phyloP scores from a whole-genome alignment of 2,797 vertebrate genomes.

The Pelodytes ibericus region DNA sequence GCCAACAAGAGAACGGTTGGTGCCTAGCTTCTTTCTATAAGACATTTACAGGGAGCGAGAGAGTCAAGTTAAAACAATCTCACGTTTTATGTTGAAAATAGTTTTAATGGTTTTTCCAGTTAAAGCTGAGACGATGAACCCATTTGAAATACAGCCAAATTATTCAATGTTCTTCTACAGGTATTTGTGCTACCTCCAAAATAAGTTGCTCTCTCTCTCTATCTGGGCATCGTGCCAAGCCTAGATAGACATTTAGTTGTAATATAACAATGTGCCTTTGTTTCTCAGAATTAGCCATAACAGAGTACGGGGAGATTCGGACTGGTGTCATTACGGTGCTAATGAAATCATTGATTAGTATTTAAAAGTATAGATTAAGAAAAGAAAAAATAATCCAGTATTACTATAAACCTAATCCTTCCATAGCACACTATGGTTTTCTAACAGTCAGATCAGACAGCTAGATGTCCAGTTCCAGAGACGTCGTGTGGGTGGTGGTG shows the following conservation, averaged over 20 bases:
- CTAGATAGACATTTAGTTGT: neutral
- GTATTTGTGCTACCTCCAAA: constrained; percentile 2
- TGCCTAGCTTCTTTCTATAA: too few relatives aligned
- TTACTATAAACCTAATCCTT: too few relatives aligned
- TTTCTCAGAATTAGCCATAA: neutral
- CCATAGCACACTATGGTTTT: too few relatives aligned
- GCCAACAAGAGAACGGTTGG: too few relatives aligned
- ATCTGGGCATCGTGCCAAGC: neutral
- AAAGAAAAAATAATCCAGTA: too few relatives aligned
- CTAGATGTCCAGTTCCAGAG: too few relatives aligned
- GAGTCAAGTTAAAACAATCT: too few relatives aligned
- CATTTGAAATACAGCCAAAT: neutral
- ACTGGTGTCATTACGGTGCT: neutral
- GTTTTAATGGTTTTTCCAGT: too few relatives aligned
- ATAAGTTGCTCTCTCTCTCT: neutral
- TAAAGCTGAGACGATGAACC: neutral
- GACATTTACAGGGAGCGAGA: too few relatives aligned
- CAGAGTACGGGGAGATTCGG: neutral
- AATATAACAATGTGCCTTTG: neutral
- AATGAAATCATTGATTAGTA: neutral
- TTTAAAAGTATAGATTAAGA: neutral
- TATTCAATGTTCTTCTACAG: neutral
- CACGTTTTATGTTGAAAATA: too few relatives aligned
- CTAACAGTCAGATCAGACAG: too few relatives aligned
- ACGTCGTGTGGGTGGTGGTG: too few relatives aligned